Base-by-base conservation (phyloP, 92 coral and sea anemone genomes). In the Ricordea florida region DNA sequence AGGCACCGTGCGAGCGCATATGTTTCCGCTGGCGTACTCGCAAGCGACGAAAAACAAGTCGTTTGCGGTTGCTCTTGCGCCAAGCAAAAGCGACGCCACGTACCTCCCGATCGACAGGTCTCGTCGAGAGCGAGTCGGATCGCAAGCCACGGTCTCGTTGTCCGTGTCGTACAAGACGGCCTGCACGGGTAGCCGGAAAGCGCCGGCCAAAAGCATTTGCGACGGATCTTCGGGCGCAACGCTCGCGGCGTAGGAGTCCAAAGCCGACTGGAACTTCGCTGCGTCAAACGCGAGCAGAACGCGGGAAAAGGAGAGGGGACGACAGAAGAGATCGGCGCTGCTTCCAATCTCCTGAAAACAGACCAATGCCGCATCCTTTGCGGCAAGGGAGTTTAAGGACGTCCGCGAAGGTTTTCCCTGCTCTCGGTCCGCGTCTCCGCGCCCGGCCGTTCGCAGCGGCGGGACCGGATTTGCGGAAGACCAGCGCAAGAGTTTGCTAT, bases 381-480 rank as follows among this genome's bases (percentile, higher is more conserved):
- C n/a, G n/a, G n/a, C n/a, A n/a, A n/a, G n/a, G n/a, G n/a, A n/a
- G 47, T 35, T 9, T 17, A 7, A 8, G 14, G 66, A 45, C 48
- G 38, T 34, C 48, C n/a, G 35, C 30, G 48, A 31, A 59, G 31
- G 46, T 18, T 9, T 22, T 36, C 44, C 24, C 9, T 2, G 2
- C 15, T 10, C 2, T 1, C 21, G n/a, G 6, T 11, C 10, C 22
- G 25, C 4, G 4, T n/a, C 20, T 5, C 3, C 20, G 18, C 25
- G 25, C 21, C 1, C 1, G 5, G 10, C 3, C 46, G 24, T 10
- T 10, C 30, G 25, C 23, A n/a, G n/a, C 61, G 31, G 6, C 4
- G 66, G 66, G 8, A 48, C 66, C 27, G 66, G 33, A 3, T 59
- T 48, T 8, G 66, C 66, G 6, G 47, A 33, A 32, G 35, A 59